These are phyloP conservation scores for Pitta sordida DNA, from an alignment of 2,113 vertebrate species.

Conservation along the genomic window DNA sequence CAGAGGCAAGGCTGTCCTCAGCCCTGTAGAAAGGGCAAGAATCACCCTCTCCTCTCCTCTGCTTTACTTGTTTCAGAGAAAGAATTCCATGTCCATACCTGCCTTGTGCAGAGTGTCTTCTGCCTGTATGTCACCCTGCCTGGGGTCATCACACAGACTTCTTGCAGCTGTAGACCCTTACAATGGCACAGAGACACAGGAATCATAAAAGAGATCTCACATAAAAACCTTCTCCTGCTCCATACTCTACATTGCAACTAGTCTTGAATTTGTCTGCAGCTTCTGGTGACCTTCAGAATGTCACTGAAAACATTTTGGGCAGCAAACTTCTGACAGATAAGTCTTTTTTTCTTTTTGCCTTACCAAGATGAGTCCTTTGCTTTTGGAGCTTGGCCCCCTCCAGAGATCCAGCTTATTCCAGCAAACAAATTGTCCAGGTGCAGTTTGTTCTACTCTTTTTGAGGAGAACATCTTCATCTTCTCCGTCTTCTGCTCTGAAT, in stretches of 20 bases:
- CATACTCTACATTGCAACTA: neutral
- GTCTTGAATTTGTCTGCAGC: neutral
- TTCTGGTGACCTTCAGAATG: neutral
- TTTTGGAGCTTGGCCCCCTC: neutral
- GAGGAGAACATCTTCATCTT: neutral
- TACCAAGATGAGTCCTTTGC: neutral
- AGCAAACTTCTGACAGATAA: neutral
- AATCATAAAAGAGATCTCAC: neutral
- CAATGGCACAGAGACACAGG: neutral
- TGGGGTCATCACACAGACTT: neutral
- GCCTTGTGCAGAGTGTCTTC: neutral
- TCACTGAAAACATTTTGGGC: neutral
- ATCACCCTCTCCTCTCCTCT: neutral
- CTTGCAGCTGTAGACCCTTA: neutral
- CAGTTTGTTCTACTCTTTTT: neutral
- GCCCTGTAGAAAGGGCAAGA: neutral
- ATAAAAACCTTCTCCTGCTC: neutral
- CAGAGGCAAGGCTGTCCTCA: neutral
- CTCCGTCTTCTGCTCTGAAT: neutral
- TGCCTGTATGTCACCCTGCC: neutral
- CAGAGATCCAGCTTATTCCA: neutral
- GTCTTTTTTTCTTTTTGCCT: neutral
- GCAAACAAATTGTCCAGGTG: neutral
- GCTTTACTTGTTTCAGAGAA: neutral
- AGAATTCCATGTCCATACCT: neutral